A percentile compares a stretch with the other conserved stretches of the same genome.
phyloP scores from a whole-genome alignment of 30 jellyfish, hydroid and myxozoan genomes.

The Pelagia noctiluca region DNA sequence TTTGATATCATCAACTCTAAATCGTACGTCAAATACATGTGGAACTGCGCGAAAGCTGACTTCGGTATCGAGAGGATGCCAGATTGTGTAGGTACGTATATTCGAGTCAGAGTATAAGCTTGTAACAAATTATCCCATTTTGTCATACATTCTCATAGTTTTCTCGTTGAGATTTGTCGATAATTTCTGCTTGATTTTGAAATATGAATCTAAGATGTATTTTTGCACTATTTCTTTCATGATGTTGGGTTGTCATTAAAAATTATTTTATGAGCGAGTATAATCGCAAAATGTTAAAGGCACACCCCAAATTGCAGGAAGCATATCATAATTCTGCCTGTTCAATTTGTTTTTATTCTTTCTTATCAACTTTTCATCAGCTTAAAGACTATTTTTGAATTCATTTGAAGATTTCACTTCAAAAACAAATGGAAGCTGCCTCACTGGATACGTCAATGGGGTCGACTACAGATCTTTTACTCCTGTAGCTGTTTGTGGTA shows the following conservation, averaged over 20 bases:
- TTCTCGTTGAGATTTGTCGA: background rate
- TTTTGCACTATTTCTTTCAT: background rate
- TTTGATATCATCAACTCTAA: slow-evolving; percentile 58
- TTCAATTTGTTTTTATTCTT: background rate
- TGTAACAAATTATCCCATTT: no score
- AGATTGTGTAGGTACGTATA: slow-evolving; percentile 79
- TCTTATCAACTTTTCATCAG: background rate
- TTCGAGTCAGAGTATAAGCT: no score
- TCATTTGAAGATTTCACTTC: slow-evolving; percentile 39
- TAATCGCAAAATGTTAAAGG: background rate
- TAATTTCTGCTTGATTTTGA: background rate
- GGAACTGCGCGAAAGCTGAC: slow-evolving; percentile 54
- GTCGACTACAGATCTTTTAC: slow-evolving; percentile 1
- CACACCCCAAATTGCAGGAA: background rate
- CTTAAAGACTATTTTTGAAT: slow-evolving; percentile 19
- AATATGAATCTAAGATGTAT: no score
- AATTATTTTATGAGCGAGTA: background rate
- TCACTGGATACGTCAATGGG: slow-evolving; percentile 59
- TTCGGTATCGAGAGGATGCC: slow-evolving; percentile 63
- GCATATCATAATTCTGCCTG: background rate
- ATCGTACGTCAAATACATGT: slow-evolving; percentile 26
- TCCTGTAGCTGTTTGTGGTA: slow-evolving; percentile 75
- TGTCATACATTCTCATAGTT: background rate
- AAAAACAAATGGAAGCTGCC: slow-evolving; percentile 66
- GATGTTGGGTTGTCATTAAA: background rate